A percentile compares a stretch with the other conserved stretches of the same genome.
Evolutionary conservation across 2,797 vertebrate species (phyloP).

Genomic region (Poeciliopsis gracilis): DNA sequence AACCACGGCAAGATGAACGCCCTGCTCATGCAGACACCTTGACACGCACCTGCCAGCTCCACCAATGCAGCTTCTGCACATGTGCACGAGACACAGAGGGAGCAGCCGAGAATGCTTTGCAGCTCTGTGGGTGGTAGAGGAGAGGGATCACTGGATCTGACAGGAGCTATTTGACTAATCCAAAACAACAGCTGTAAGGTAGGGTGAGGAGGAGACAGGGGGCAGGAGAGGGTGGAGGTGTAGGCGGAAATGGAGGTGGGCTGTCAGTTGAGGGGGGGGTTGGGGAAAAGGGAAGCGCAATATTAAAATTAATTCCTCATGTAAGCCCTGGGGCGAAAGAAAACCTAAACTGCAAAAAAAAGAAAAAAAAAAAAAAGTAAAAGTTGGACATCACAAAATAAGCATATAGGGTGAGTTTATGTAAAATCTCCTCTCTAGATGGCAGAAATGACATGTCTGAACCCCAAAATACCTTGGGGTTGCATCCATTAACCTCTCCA

Average conservation of each 20-base stretch:
- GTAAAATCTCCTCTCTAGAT: conserved; percentile 39
- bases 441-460: conserved; percentile 12
- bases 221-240: conserved; percentile 14
- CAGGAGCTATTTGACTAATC: conserved; percentile 85
- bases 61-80: conserved; percentile 32
- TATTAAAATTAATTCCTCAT: conserved; percentile 69
- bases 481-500: conserved; percentile 66
- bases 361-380: conserved; percentile 34
- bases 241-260: conserved; percentile 11
- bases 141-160: conserved; percentile 82
- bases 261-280: conserved; percentile 45
- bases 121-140: conserved; percentile 80
- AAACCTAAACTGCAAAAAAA: conserved; percentile 48
- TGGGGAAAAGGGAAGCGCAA: conserved; percentile 43
- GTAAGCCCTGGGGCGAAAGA: conserved; percentile 51
- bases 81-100: conserved; percentile 28
- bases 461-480: conserved; percentile 23
- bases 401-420: conserved; percentile 32
- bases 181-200: conserved; percentile 87
- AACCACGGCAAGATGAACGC: conserved; percentile 33
- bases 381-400: conserved; percentile 36
- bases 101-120: conserved; percentile 43
- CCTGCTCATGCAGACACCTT: conserved; percentile 59
- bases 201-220: conserved; percentile 47
- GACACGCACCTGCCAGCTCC: conserved; percentile 78